Percentiles rank a stretch among this genome's conserved stretches.
phyloP scores from a whole-genome alignment of 2,113 vertebrate species.

The Mellivora capensis region DNA sequence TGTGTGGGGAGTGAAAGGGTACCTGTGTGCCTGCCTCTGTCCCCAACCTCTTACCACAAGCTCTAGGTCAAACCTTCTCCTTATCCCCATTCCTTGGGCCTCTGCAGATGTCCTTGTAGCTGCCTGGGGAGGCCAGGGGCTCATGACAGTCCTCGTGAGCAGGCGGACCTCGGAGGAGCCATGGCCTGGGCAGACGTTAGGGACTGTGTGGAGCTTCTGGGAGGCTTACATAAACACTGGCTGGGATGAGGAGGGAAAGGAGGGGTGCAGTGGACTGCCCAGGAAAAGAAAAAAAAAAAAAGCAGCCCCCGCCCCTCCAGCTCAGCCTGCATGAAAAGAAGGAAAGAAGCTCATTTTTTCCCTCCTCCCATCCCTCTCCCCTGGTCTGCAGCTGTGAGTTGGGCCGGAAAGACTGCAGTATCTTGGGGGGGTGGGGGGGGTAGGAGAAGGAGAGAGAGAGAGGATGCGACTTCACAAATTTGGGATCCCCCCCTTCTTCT shows the following conservation, averaged over 20 bases:
- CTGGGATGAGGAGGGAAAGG: background rate
- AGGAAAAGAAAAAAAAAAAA: background rate
- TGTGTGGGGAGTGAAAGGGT: background rate
- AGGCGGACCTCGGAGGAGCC: slow-evolving; percentile 22
- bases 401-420: slow-evolving; percentile 68
- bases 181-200: background rate
- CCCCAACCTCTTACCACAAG: background rate
- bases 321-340: slow-evolving; percentile 34
- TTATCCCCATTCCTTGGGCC: background rate
- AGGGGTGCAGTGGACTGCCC: background rate
- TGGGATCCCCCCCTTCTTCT: slow-evolving; percentile 49
- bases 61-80: background rate
- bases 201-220: slow-evolving; percentile 36
- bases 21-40: background rate
- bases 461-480: slow-evolving; percentile 56
- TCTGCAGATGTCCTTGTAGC: background rate
- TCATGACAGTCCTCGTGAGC: slow-evolving; percentile 65
- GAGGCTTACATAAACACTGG: slow-evolving; percentile 68
- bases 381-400: slow-evolving; percentile 67
- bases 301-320: background rate
- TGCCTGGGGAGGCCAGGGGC: slow-evolving; percentile 6
- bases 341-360: slow-evolving; percentile 49
- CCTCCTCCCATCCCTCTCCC: slow-evolving; percentile 47
- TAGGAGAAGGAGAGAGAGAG: slow-evolving; percentile 31
- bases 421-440: slow-evolving; percentile 47